These are phyloP conservation scores for Eupithecia abbreviata DNA, from an alignment of 2,888 invertebrate genomes.

Conservation along the genomic window DNA sequence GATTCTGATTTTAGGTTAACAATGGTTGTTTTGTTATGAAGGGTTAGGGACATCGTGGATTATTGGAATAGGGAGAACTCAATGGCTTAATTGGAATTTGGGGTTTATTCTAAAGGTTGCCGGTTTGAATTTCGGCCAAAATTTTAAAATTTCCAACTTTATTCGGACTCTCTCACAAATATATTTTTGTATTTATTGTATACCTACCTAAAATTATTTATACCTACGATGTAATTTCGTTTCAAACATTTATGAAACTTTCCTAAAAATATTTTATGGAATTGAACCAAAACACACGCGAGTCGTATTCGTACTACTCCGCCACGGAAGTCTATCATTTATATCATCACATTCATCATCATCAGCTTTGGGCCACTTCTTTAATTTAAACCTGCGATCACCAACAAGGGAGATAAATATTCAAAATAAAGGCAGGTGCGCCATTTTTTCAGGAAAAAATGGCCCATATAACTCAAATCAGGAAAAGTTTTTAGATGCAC, in stretches of 20 bases:
- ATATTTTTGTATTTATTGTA: background rate
- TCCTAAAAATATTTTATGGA: background rate
- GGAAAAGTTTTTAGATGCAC: no score
- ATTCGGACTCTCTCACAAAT: background rate
- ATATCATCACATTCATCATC: no score
- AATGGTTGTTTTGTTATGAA: conserved; percentile 3
- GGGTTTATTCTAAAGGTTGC: background rate
- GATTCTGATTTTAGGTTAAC: background rate
- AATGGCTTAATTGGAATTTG: background rate
- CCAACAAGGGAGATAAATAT: no score
- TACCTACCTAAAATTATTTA: background rate
- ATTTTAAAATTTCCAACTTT: background rate
- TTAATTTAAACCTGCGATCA: background rate
- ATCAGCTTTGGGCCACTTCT: background rate
- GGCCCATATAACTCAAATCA: no score
- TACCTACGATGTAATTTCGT: no score
- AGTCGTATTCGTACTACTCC: background rate
- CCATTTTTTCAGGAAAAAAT: no score
- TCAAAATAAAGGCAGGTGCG: no score
- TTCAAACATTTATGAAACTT: no score
- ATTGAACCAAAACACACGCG: background rate
- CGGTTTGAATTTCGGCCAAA: background rate
- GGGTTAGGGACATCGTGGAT: background rate
- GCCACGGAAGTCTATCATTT: background rate
- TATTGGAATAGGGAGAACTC: background rate